phyloP scores from a whole-genome alignment of 2,888 invertebrate species.

The Drosophila colorata region DNA sequence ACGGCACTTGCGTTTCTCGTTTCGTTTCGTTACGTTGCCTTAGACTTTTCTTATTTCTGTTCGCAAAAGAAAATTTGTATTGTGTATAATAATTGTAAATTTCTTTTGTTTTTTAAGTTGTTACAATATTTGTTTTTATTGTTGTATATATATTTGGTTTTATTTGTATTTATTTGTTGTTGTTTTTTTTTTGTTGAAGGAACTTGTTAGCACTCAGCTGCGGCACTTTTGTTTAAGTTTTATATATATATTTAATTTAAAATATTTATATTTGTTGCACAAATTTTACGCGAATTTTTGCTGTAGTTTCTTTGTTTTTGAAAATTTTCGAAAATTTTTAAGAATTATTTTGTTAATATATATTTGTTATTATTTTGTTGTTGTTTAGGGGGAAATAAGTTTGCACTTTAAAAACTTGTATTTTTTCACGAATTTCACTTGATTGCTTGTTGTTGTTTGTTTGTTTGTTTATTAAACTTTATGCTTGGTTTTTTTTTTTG shows the following conservation, averaged over 20 bases:
- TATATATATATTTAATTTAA: constrained; percentile 18
- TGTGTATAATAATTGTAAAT: constrained; percentile 70
- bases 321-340: constrained; percentile 50
- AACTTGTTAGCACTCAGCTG: constrained; percentile 74
- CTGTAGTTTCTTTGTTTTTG: constrained; percentile 37
- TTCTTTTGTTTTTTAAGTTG: constrained; percentile 42
- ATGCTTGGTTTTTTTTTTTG: constrained; percentile 18
- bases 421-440: constrained; percentile 51
- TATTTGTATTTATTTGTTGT: constrained; percentile 19
- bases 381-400: constrained; percentile 25
- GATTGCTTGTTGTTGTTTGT: constrained; percentile 51
- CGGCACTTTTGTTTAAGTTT: constrained; percentile 70
- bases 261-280: constrained; percentile 28
- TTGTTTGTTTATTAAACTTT: constrained; percentile 26
- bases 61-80: constrained; percentile 52
- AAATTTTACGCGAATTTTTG: constrained; percentile 39
- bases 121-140: constrained; percentile 56
- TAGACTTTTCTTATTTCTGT: constrained; percentile 17
- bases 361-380: constrained; percentile 3
- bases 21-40: constrained; percentile 13
- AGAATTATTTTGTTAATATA: constrained; percentile 32
- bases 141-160: constrained; percentile 41
- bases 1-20: constrained; percentile 41
- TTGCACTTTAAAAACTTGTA: constrained; percentile 53
- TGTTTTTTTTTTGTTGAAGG: constrained; percentile 60